phyloP scores from a whole-genome alignment of 1,140 invertebrate genomes.

The Drosophila setifemur region DNA sequence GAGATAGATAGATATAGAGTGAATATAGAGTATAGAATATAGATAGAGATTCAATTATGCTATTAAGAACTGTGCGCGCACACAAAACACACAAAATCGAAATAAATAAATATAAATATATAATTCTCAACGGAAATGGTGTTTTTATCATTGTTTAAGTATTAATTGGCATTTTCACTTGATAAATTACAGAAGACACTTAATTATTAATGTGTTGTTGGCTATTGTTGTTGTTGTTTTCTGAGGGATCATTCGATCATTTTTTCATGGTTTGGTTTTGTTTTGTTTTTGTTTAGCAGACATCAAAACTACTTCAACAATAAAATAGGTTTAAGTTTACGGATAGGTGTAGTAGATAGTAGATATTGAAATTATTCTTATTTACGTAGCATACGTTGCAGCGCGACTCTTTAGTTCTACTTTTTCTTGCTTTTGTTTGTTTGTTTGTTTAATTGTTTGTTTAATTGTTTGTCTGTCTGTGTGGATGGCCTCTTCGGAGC shows the following conservation, averaged over 20 bases:
- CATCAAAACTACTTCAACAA: slow-evolving; percentile 70
- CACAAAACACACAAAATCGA: slow-evolving; percentile 58
- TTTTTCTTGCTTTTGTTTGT: slow-evolving; percentile 7
- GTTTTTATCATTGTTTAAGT: slow-evolving; percentile 33
- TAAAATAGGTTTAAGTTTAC: slow-evolving; percentile 42
- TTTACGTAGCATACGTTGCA: slow-evolving; percentile 64
- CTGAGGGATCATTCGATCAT: slow-evolving; percentile 49
- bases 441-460: background rate
- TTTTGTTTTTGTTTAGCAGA: slow-evolving; percentile 57
- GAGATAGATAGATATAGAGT: slow-evolving; percentile 22
- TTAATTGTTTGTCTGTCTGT: slow-evolving; percentile 2
- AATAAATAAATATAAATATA: slow-evolving; percentile 28
- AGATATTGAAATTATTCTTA: slow-evolving; percentile 48
- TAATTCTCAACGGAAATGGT: slow-evolving; percentile 40
- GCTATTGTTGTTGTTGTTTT: slow-evolving; percentile 32
- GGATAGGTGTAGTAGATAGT: slow-evolving; percentile 21
- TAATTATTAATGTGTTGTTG: slow-evolving; percentile 49
- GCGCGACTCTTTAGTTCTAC: slow-evolving; percentile 15
- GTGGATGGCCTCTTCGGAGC: slow-evolving; percentile 9
- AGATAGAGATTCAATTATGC: slow-evolving; percentile 43
- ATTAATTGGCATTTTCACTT: slow-evolving; percentile 67
- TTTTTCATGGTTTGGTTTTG: slow-evolving; percentile 14
- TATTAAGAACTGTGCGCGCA: slow-evolving; percentile 55
- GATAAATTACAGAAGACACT: slow-evolving; percentile 67
- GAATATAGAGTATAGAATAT: slow-evolving; percentile 5